Conservation (phyloP, 2,113 vertebrate genomes). For the Corapipo altera region DNA sequence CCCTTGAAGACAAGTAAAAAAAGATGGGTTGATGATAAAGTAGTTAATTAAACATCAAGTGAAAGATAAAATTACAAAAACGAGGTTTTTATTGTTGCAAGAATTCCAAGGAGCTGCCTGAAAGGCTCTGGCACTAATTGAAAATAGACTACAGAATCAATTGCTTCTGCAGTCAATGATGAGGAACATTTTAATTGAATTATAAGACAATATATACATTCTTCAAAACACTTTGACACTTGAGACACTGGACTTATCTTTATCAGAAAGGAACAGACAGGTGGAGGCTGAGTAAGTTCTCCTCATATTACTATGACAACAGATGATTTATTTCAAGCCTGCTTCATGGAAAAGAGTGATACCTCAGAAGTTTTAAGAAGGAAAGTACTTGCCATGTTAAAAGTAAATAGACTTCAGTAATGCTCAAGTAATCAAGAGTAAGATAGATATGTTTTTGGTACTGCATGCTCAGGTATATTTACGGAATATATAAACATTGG, state of each 20-base stretch:
- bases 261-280: background rate
- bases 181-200: conserved; percentile 60
- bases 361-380: background rate
- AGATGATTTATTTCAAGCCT: background rate
- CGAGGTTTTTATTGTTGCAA: background rate
- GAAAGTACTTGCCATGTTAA: background rate
- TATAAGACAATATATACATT: conserved; percentile 44
- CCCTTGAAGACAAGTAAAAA: background rate
- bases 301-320: background rate
- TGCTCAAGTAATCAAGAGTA: background rate
- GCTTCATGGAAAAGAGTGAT: background rate
- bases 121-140: conserved; percentile 36
- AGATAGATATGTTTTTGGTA: background rate
- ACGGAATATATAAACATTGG: background rate
- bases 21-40: conserved; percentile 9
- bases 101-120: conserved; percentile 39
- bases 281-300: background rate
- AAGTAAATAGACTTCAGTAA: background rate
- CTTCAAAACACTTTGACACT: conserved; percentile 36
- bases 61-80: conserved; percentile 44
- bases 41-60: conserved; percentile 21
- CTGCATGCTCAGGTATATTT: background rate
- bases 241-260: background rate
- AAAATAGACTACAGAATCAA: conserved; percentile 48
- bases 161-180: conserved; percentile 40